Conservation (phyloP, 1,140 invertebrate species). For the Cyrtorhinus lividipennis region DNA sequence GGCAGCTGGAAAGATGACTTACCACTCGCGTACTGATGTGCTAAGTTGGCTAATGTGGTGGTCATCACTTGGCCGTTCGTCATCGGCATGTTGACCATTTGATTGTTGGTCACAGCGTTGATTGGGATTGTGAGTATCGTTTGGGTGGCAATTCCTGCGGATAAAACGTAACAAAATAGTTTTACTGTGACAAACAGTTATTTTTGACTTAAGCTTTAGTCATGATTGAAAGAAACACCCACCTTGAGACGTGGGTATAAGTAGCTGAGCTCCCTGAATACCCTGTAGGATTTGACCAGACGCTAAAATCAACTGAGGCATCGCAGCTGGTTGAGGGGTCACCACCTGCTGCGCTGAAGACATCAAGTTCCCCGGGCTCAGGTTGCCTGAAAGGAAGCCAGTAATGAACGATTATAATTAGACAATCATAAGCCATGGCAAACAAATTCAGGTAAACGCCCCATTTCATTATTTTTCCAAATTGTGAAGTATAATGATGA, state of each 20-base stretch:
- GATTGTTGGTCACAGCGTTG: constrained; percentile 60
- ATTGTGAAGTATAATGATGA: no score
- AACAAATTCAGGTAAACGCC: no score
- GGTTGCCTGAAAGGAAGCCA: constrained; percentile 29
- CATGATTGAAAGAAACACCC: no score
- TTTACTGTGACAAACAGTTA: background rate
- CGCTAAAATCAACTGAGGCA: constrained; percentile 78
- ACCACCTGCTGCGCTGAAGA: constrained; percentile 28
- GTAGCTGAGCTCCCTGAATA: constrained; percentile 79
- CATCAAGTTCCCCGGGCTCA: constrained; percentile 32
- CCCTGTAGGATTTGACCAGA: constrained; percentile 81
- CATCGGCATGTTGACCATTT: constrained; percentile 62
- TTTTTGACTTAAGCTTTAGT: no score
- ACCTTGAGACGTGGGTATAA: constrained; percentile 91
- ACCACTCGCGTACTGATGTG: constrained; percentile 19
- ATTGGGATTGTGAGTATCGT: constrained; percentile 87
- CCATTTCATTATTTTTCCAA: no score
- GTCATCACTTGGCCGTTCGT: constrained; percentile 71
- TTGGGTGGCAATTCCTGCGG: constrained; percentile 74
- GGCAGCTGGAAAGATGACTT: constrained; percentile 4
- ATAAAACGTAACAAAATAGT: constrained; percentile 15
- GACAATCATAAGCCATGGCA: no score
- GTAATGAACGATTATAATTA: no score
- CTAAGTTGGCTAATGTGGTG: constrained; percentile 62
- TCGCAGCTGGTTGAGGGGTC: constrained; percentile 46